Evolutionary conservation across 2,888 invertebrate genomes (phyloP).

Genomic region (Chymomyza caudatula): DNA sequence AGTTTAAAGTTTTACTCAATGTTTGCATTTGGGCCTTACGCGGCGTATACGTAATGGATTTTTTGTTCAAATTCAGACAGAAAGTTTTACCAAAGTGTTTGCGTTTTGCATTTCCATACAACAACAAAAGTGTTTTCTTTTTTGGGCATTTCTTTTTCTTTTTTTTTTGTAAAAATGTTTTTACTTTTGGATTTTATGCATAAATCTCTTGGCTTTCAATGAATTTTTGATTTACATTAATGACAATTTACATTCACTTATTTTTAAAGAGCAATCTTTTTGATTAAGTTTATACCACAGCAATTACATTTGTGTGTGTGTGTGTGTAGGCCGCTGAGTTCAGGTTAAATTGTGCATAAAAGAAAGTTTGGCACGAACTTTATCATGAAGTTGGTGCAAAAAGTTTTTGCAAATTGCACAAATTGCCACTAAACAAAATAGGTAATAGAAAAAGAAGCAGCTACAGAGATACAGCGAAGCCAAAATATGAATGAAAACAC

Average conservation of each 20-base stretch:
- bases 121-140: too few species aligned
- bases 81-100: background rate
- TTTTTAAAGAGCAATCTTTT: background rate
- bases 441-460: background rate
- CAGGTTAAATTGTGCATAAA: background rate
- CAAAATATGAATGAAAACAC: background rate
- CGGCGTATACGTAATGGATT: background rate
- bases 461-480: background rate
- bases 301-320: background rate
- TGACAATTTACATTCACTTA: background rate
- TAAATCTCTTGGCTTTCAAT: background rate
- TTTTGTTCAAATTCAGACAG: background rate
- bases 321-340: background rate
- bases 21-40: slow-evolving; percentile 6
- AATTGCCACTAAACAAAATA: background rate
- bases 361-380: background rate
- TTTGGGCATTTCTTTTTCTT: background rate
- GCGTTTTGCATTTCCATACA: background rate
- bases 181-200: background rate
- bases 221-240: background rate
- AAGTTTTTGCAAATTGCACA: background rate
- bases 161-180: background rate
- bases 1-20: slow-evolving; percentile 60
- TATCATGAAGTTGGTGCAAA: background rate
- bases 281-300: background rate